Conservation (phyloP, 2,888 invertebrate genomes). For the Nycteola revayana region DNA sequence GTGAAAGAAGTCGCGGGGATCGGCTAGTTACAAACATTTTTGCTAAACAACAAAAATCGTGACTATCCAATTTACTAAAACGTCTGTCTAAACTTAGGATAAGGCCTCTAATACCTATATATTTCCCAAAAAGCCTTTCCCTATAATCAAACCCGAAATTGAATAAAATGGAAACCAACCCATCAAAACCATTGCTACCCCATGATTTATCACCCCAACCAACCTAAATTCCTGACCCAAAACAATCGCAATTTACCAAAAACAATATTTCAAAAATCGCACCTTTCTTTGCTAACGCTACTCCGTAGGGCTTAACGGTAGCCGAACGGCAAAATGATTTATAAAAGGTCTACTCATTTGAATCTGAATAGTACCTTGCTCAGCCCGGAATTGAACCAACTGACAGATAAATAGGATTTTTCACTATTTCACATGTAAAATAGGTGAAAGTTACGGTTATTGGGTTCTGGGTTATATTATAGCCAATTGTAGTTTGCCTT, state of each 20-base stretch:
- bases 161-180: too few species aligned
- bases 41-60: too few species aligned
- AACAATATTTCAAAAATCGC: background rate
- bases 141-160: too few species aligned
- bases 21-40: too few species aligned
- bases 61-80: too few species aligned
- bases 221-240: too few species aligned
- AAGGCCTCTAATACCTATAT: too few species aligned
- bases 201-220: background rate
- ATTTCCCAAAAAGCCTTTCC: too few species aligned
- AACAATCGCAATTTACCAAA: background rate
- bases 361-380: constrained; percentile 67
- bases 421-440: constrained; percentile 34
- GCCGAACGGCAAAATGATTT: constrained; percentile 68
- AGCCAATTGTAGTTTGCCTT: too few species aligned
- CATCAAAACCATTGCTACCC: too few species aligned
- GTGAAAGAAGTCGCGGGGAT: too few species aligned
- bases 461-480: constrained; percentile 19
- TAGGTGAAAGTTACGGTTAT: constrained; percentile 23
- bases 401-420: constrained; percentile 36
- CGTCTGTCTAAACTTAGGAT: too few species aligned
- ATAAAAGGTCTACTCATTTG: constrained; percentile 73
- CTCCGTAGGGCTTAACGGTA: constrained; percentile 51
- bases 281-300: constrained; percentile 32
- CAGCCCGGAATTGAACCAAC: constrained; percentile 33